A percentile compares a stretch with the other conserved stretches of the same genome.
These are phyloP conservation scores for Eriocheir sinensis DNA, from an alignment of 1,140 invertebrate genomes.

Conservation along the genomic window DNA sequence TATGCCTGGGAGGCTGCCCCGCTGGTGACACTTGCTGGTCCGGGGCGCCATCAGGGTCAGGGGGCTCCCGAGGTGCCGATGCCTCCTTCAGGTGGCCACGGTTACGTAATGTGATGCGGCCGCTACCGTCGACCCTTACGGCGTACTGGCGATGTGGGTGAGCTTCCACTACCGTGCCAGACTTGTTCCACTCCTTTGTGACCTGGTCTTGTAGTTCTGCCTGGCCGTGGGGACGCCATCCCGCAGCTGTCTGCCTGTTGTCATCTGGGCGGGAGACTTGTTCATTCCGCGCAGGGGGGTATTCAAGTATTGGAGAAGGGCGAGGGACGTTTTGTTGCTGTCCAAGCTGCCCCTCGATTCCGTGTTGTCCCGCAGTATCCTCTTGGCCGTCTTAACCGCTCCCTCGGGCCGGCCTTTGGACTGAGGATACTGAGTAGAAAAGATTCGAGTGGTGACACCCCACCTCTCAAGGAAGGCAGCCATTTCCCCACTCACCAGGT, in stretches of 20 bases:
- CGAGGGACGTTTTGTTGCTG: too few relatives aligned
- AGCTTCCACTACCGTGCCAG: not conserved
- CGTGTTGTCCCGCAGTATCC: not conserved
- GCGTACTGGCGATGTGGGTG: not conserved
- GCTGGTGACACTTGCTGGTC: not conserved
- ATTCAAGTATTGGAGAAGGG: too few relatives aligned
- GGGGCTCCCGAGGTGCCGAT: not conserved
- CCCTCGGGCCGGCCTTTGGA: not conserved
- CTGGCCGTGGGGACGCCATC: too few relatives aligned
- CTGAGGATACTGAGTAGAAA: not conserved
- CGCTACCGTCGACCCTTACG: not conserved
- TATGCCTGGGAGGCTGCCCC: too few relatives aligned
- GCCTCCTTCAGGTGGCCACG: not conserved
- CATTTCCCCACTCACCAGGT: slow-evolving; percentile 31
- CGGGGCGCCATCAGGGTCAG: too few relatives aligned
- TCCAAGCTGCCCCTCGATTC: not conserved
- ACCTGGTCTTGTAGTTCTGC: not conserved
- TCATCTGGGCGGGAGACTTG: too few relatives aligned
- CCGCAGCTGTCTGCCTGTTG: too few relatives aligned
- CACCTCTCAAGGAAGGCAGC: too few relatives aligned
- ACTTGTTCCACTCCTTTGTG: not conserved
- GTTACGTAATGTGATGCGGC: not conserved
- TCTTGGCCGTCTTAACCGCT: not conserved
- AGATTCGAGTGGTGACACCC: not conserved
- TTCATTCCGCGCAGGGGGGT: too few relatives aligned